Conservation (phyloP, 2,113 vertebrate genomes). For the Nothocercus julius region DNA sequence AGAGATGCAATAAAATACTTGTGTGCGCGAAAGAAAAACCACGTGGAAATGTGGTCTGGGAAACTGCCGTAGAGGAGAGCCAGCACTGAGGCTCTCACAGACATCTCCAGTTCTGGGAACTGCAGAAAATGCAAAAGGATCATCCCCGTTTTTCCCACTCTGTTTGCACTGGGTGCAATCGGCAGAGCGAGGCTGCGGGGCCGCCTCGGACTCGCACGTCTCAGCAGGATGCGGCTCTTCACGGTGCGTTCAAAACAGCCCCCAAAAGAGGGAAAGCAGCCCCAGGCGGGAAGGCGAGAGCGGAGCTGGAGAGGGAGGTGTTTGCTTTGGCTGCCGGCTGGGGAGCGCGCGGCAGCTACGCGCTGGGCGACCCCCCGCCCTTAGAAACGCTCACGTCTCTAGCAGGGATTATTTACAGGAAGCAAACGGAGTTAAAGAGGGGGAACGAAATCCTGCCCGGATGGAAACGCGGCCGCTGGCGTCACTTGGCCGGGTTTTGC, state of each 20-base stretch:
- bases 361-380: background rate
- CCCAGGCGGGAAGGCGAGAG: constrained; percentile 7
- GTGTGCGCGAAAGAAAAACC: background rate
- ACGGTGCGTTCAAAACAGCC: background rate
- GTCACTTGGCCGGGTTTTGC: constrained; percentile 7
- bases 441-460: background rate
- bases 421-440: constrained; percentile 32
- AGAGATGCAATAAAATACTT: constrained; percentile 35
- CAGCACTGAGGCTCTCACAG: constrained; percentile 44
- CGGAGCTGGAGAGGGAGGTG: background rate
- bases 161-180: constrained; percentile 41
- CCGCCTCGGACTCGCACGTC: too few species aligned
- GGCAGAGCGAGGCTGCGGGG: constrained; percentile 1
- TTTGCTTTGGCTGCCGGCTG: constrained; percentile 33
- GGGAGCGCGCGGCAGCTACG: constrained; percentile 2
- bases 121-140: constrained; percentile 22
- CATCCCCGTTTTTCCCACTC: background rate
- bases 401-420: constrained; percentile 10
- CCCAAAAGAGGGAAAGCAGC: background rate
- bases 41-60: constrained; percentile 33
- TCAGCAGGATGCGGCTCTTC: background rate
- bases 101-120: constrained; percentile 18
- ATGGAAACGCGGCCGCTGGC: background rate
- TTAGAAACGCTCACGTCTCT: background rate
- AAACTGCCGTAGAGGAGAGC: constrained; percentile 41